phyloP scores from a whole-genome alignment of 2,113 vertebrate species.

The Raja brachyura region DNA sequence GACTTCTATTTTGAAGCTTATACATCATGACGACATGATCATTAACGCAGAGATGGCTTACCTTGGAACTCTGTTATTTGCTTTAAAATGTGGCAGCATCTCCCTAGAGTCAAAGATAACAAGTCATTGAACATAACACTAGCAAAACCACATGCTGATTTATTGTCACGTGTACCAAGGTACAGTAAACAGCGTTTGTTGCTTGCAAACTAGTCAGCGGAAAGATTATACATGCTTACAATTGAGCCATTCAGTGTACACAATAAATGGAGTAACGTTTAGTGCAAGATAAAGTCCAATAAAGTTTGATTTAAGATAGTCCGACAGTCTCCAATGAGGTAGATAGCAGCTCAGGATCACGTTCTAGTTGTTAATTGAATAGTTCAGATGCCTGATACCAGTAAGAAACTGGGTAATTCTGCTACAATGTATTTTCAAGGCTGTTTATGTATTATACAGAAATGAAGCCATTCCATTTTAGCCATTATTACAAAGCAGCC shows the following conservation, averaged over 20 bases:
- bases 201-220: no score
- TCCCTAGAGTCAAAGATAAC: conserved; percentile 56
- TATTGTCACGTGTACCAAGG: no score
- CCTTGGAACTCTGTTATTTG: conserved; percentile 71
- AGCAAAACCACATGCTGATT: not conserved
- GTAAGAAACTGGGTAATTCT: not conserved
- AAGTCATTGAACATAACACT: not conserved
- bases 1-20: not conserved
- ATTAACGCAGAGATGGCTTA: conserved; percentile 51
- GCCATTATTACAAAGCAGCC: not conserved
- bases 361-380: no score
- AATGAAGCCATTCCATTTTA: not conserved
- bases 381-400: no score
- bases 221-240: no score
- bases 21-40: not conserved
- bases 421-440: not conserved
- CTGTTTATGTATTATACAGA: not conserved
- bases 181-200: no score
- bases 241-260: no score
- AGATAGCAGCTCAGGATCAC: no score
- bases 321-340: no score
- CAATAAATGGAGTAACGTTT: no score
- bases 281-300: no score
- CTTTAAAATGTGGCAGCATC: conserved; percentile 67
- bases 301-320: no score